A percentile compares a stretch with the other conserved stretches of the same genome.
phyloP scores from a whole-genome alignment of 2,113 vertebrate species.

The Bambusicola thoracicus region DNA sequence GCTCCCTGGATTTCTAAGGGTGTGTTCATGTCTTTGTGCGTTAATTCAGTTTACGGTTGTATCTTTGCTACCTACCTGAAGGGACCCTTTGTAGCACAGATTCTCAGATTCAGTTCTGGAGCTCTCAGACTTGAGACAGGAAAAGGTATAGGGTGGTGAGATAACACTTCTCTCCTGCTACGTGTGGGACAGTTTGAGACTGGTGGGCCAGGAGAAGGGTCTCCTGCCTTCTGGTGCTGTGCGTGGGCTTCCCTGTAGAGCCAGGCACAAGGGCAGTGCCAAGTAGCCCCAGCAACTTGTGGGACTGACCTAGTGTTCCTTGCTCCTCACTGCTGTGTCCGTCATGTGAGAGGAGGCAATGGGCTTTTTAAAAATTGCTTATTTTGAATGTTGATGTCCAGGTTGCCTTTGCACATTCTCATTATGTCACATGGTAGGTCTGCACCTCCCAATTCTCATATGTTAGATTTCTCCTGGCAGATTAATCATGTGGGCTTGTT shows the following conservation, averaged over 20 bases:
- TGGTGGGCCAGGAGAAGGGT: neutral
- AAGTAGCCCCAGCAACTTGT: neutral
- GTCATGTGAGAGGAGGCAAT: slow-evolving; percentile 19
- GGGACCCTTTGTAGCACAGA: neutral
- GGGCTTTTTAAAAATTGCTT: neutral
- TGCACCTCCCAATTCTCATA: slow-evolving; percentile 36
- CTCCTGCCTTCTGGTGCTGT: accelerated
- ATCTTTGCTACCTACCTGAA: neutral
- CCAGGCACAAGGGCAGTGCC: neutral
- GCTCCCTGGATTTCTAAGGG: neutral
- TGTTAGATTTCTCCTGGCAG: neutral
- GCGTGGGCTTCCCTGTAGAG: neutral
- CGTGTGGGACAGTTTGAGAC: neutral
- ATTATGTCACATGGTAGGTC: neutral
- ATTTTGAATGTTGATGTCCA: slow-evolving; percentile 1
- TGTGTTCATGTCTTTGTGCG: neutral
- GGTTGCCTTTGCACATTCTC: slow-evolving; percentile 3
- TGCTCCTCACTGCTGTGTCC: neutral
- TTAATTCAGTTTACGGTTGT: neutral
- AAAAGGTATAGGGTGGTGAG: neutral
- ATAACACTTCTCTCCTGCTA: neutral
- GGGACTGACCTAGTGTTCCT: neutral
- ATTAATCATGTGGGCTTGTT: slow-evolving; percentile 26
- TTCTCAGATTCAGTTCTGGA: neutral
- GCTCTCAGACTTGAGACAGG: neutral